Conservation (phyloP, 1,140 invertebrate genomes). For the Holotrichia oblita region DNA sequence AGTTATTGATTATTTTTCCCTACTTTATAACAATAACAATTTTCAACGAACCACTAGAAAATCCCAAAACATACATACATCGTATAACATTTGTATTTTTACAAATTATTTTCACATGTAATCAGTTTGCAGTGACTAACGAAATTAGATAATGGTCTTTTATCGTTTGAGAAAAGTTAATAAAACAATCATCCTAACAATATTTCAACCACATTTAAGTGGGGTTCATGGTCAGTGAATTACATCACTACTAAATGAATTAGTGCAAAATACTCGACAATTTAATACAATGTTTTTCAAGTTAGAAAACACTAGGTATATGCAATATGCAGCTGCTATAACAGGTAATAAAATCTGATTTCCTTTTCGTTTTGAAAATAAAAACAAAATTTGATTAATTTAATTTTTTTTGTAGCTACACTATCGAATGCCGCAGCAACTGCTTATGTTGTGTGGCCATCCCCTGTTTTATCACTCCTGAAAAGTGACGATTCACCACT, state of each 20-base stretch:
- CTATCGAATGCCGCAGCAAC: background rate
- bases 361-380: too few species aligned
- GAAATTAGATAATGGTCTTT: too few species aligned
- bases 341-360: background rate
- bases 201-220: background rate
- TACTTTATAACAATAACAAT: too few species aligned
- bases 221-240: background rate
- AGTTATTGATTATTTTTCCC: too few species aligned
- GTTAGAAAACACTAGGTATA: background rate
- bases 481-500: background rate
- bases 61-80: too few species aligned
- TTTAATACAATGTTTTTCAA: background rate
- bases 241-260: background rate
- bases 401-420: background rate
- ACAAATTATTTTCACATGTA: too few species aligned
- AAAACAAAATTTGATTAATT: background rate
- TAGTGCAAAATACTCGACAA: background rate
- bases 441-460: background rate
- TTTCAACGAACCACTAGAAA: too few species aligned
- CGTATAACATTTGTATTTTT: too few species aligned
- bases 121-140: too few species aligned
- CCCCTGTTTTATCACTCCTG: background rate
- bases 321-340: background rate
- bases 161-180: too few species aligned
- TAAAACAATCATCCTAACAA: background rate